Conservation (phyloP, 2,113 vertebrate genomes). For the Eulemur macaco region DNA sequence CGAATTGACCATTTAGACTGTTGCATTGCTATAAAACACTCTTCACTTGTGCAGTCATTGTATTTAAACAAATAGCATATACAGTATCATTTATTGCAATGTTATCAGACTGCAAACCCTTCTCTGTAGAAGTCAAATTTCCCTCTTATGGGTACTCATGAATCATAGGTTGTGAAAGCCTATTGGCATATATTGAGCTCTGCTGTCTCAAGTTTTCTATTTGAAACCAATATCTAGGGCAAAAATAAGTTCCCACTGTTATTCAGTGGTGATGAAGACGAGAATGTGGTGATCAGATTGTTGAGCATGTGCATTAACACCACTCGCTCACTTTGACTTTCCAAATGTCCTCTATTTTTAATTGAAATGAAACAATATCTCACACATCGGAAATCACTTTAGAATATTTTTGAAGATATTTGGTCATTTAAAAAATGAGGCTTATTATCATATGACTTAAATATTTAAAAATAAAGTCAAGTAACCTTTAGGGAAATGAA, state of each 20-base stretch:
- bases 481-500: background rate
- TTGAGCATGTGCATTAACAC: background rate
- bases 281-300: background rate
- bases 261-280: conserved; percentile 15
- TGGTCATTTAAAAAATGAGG: background rate
- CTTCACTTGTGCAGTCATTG: background rate
- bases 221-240: background rate
- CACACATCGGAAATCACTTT: background rate
- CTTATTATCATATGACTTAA: background rate
- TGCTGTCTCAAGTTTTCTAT: background rate
- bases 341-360: background rate
- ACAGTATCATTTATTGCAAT: background rate
- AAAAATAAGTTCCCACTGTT: background rate
- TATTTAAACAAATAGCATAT: background rate
- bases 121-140: background rate
- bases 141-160: background rate
- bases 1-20: background rate
- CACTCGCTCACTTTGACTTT: background rate
- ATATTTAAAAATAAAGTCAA: background rate
- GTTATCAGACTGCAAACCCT: background rate
- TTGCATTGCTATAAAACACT: background rate
- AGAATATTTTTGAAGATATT: background rate
- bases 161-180: background rate
- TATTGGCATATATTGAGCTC: background rate
- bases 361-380: background rate